These are phyloP conservation scores for Cryptocheilus praepositus DNA, from an alignment of 2,888 invertebrate species.

Conservation along the genomic window DNA sequence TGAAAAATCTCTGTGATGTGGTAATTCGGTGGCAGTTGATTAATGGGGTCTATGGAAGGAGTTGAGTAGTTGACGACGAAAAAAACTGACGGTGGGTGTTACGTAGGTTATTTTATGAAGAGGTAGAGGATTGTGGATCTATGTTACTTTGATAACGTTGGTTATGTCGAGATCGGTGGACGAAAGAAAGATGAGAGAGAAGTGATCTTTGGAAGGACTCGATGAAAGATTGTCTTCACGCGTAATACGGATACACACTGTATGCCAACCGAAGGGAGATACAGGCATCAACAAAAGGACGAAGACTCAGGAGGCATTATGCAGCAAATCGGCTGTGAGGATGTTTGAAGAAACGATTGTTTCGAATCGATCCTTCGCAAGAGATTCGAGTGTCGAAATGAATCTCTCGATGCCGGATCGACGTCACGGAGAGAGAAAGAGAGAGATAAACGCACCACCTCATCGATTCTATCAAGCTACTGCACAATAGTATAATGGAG, in stretches of 20 bases:
- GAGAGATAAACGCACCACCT: slow-evolving; percentile 35
- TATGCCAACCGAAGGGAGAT: slow-evolving; percentile 28
- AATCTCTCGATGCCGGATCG: slow-evolving; percentile 56
- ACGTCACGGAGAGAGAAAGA: slow-evolving; percentile 32
- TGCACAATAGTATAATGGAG: slow-evolving; percentile 56
- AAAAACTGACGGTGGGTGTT: too few species aligned
- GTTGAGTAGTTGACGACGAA: too few species aligned
- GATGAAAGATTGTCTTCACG: background rate
- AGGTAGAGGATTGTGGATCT: too few species aligned
- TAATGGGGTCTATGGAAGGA: too few species aligned
- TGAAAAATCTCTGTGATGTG: too few species aligned
- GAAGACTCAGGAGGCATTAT: slow-evolving; percentile 47
- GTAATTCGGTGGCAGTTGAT: too few species aligned
- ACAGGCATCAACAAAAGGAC: slow-evolving; percentile 44
- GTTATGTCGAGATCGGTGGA: too few species aligned
- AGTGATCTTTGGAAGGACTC: too few species aligned
- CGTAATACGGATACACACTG: slow-evolving; percentile 32
- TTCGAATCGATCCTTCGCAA: slow-evolving; percentile 57
- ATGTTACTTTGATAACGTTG: too few species aligned
- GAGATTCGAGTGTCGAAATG: slow-evolving; percentile 61
- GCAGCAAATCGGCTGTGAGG: slow-evolving; percentile 54
- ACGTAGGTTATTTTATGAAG: too few species aligned
- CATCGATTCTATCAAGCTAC: slow-evolving; percentile 50
- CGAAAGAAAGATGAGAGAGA: too few species aligned
- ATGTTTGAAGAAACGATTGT: slow-evolving; percentile 67